Conservation (phyloP, 2,888 invertebrate species). For the Patella pellucida region DNA sequence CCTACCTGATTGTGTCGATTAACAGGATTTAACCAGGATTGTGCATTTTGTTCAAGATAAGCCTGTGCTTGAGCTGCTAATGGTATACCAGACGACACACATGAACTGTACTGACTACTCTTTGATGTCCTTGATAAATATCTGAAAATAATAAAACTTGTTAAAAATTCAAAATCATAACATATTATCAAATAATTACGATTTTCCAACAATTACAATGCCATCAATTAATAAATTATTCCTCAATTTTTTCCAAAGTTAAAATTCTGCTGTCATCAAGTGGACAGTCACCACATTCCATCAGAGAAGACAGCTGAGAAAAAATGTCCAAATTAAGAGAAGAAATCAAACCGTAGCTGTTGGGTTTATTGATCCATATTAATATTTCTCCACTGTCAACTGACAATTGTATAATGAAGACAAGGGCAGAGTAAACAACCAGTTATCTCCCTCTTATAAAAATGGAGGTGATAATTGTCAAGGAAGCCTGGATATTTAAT, state of each 20-base stretch:
- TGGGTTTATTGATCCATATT: background rate
- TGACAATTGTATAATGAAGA: too few species aligned
- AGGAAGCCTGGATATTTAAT: too few species aligned
- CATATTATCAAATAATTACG: too few species aligned
- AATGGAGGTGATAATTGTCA: too few species aligned
- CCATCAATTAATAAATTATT: too few species aligned
- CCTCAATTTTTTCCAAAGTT: too few species aligned
- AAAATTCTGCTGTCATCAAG: too few species aligned
- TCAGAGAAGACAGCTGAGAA: background rate
- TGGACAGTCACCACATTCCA: too few species aligned
- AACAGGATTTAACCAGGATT: slow-evolving; percentile 44
- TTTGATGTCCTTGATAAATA: background rate
- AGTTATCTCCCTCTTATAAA: too few species aligned
- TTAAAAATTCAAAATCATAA: too few species aligned
- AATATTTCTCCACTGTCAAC: background rate
- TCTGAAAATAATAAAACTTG: background rate
- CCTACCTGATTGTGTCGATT: slow-evolving; percentile 47
- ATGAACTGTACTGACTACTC: background rate
- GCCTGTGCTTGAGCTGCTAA: slow-evolving; percentile 58
- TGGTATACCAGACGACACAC: slow-evolving; percentile 29
- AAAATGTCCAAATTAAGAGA: background rate
- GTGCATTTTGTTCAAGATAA: slow-evolving; percentile 58
- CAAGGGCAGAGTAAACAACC: too few species aligned
- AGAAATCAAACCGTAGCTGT: background rate
- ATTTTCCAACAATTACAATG: too few species aligned